phyloP scores from a whole-genome alignment of 1,140 invertebrate genomes.

The Lordiphosa collinella region DNA sequence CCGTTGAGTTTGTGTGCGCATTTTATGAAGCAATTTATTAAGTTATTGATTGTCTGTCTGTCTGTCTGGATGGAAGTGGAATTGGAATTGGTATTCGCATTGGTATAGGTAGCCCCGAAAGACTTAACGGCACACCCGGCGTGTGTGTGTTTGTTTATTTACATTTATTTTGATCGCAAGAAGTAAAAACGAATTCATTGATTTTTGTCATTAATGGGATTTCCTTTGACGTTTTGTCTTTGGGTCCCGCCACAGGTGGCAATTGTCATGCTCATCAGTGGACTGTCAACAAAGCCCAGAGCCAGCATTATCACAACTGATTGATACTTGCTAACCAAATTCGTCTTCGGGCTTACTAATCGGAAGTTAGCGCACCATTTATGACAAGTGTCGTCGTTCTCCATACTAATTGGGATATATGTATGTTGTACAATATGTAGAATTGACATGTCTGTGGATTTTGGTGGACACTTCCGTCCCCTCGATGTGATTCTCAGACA shows the following conservation, averaged over 20 bases:
- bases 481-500: neutral
- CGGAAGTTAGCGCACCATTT: conserved; percentile 65
- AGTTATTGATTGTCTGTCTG: conserved; percentile 38
- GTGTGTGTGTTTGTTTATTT: conserved; percentile 30
- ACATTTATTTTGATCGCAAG: conserved; percentile 41
- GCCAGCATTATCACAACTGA: conserved; percentile 10
- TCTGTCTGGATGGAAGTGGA: conserved; percentile 31
- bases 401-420: conserved; percentile 51
- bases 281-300: conserved; percentile 24
- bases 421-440: too few species aligned
- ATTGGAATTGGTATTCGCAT: conserved; percentile 47
- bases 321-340: conserved; percentile 15
- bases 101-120: conserved; percentile 1
- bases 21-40: conserved; percentile 59
- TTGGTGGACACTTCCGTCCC: conserved; percentile 32
- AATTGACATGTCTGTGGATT: too few species aligned
- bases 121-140: conserved; percentile 57
- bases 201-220: conserved; percentile 71
- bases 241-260: conserved; percentile 51
- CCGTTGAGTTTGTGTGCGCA: conserved; percentile 51
- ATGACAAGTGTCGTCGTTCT: conserved; percentile 62
- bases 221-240: conserved; percentile 34
- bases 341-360: conserved; percentile 28
- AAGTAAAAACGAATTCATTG: conserved; percentile 69
- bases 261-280: conserved; percentile 58